These are phyloP conservation scores for Cryptotermes secundus DNA, from an alignment of 1,140 invertebrate species.

Conservation along the genomic window DNA sequence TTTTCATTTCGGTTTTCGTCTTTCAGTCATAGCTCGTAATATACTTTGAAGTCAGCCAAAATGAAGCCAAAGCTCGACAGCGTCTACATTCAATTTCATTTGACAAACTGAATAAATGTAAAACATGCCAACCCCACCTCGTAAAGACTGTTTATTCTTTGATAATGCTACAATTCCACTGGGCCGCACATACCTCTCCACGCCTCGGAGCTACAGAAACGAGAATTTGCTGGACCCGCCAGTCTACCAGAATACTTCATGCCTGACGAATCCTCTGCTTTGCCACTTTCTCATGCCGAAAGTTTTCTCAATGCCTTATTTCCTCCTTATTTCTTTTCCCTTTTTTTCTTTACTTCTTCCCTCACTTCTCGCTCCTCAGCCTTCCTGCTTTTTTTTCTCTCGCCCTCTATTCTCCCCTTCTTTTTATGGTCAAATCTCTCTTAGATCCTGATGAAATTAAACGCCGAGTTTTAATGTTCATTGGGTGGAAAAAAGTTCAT, in stretches of 20 bases:
- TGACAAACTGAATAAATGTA: not conserved
- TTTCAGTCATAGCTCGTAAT: not conserved
- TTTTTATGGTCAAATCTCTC: conserved; percentile 51
- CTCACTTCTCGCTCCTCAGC: conserved; percentile 11
- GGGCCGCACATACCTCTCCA: not conserved
- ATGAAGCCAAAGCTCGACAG: not conserved
- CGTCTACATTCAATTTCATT: not conserved
- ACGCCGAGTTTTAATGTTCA: conserved; percentile 53
- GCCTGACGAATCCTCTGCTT: not conserved
- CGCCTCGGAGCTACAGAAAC: not conserved
- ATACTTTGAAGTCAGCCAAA: too few relatives aligned
- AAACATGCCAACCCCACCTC: not conserved
- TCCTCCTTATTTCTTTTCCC: not conserved
- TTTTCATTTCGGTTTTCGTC: not conserved
- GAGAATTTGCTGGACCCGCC: not conserved
- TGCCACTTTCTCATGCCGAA: conserved; percentile 1
- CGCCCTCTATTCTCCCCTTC: conserved; percentile 39
- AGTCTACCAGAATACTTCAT: not conserved
- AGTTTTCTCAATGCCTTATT: conserved; percentile 22
- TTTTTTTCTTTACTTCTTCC: conserved; percentile 7
- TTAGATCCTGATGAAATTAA: conserved; percentile 54
- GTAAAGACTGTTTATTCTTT: conserved; percentile 1
- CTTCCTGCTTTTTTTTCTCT: conserved; percentile 19
- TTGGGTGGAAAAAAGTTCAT: conserved; percentile 51
- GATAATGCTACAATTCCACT: not conserved